phyloP scores from a whole-genome alignment of 1,140 invertebrate genomes.

The Neodiprion lecontei region DNA sequence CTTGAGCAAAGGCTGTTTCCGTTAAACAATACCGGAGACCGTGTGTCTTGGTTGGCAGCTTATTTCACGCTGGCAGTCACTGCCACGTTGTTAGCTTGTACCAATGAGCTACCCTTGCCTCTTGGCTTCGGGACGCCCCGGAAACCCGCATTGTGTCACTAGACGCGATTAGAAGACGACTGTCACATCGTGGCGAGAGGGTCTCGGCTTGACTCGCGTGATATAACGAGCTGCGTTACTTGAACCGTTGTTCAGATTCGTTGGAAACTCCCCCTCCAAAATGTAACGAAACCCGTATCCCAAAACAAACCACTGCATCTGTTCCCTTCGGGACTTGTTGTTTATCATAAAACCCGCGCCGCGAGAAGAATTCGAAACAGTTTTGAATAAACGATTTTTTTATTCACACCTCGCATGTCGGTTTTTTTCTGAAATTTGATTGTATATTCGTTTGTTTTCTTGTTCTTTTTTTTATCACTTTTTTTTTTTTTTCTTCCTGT shows the following conservation, averaged over 20 bases:
- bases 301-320: background rate
- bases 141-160: background rate
- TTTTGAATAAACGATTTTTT: too few relatives aligned
- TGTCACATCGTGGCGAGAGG: background rate
- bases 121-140: background rate
- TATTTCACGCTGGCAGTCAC: conserved; percentile 45
- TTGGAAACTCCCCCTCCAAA: background rate
- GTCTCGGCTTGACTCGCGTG: background rate
- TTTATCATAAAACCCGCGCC: too few relatives aligned
- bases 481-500: too few relatives aligned
- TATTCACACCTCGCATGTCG: too few relatives aligned
- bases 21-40: conserved; percentile 42
- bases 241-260: background rate
- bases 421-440: too few relatives aligned
- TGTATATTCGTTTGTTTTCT: too few relatives aligned
- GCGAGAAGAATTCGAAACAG: too few relatives aligned
- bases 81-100: conserved; percentile 30
- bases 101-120: conserved; percentile 21
- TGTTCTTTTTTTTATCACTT: too few relatives aligned
- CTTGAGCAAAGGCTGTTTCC: background rate
- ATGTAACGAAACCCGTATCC: background rate
- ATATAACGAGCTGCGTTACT: background rate
- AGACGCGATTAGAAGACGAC: background rate
- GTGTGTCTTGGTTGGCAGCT: conserved; percentile 47
- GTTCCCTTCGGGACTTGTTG: background rate